Evolutionary conservation across 1,140 invertebrate genomes (phyloP).

Genomic region (Zophobas morio): DNA sequence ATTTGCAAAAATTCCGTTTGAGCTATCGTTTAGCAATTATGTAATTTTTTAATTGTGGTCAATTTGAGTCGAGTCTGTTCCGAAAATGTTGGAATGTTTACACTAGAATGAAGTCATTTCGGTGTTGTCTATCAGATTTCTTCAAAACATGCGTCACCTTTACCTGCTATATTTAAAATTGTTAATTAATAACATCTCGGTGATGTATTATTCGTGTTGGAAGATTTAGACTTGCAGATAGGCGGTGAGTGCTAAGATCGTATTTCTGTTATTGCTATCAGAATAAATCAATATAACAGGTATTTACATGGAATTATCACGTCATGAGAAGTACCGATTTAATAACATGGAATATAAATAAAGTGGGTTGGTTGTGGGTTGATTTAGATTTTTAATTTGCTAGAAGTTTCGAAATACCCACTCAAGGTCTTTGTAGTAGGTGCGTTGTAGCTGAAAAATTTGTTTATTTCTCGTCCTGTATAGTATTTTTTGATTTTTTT

Average conservation of each 20-base stretch:
- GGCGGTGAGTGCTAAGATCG: too few relatives aligned
- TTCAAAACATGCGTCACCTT: constrained; percentile 19
- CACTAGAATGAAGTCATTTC: constrained; percentile 20
- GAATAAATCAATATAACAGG: constrained; percentile 12
- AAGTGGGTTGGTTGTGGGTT: constrained; percentile 30
- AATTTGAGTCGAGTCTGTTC: neutral
- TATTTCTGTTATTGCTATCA: neutral
- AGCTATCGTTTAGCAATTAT: too few relatives aligned
- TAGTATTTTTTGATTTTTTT: too few relatives aligned
- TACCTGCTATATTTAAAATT: neutral
- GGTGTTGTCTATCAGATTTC: constrained; percentile 17
- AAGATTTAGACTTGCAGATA: neutral
- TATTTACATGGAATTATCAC: constrained; percentile 33
- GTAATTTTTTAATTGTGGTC: too few relatives aligned
- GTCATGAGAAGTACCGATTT: constrained; percentile 8
- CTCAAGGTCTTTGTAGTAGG: constrained; percentile 7
- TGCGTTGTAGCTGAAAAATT: too few relatives aligned
- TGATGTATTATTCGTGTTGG: neutral
- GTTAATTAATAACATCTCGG: neutral
- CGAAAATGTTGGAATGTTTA: constrained; percentile 11
- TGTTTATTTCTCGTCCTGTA: neutral
- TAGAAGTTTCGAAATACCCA: constrained; percentile 31
- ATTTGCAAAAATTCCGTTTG: too few relatives aligned
- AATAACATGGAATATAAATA: constrained; percentile 39
- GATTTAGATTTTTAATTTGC: constrained; percentile 34